A percentile compares a stretch with the other conserved stretches of the same genome.
phyloP scores from a whole-genome alignment of 2,888 invertebrate genomes.

The Dorcus parallelipipedus region DNA sequence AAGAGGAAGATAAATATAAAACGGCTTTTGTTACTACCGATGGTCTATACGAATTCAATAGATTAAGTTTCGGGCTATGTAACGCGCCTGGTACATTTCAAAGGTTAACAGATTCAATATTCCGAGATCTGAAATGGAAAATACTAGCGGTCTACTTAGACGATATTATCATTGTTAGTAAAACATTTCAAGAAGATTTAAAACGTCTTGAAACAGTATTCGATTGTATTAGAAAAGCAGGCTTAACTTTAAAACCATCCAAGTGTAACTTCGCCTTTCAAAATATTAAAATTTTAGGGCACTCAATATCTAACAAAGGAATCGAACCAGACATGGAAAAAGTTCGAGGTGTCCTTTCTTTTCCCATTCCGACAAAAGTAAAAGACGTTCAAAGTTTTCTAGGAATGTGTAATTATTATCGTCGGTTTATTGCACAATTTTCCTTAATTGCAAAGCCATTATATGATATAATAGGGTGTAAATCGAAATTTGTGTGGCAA shows the following conservation, averaged over 20 bases:
- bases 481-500: constrained; percentile 11
- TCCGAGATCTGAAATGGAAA: constrained; percentile 18
- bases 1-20: background rate
- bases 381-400: constrained; percentile 18
- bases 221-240: constrained; percentile 13
- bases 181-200: constrained; percentile 24
- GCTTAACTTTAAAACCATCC: constrained; percentile 20
- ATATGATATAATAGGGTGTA: constrained; percentile 8
- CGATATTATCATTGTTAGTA: constrained; percentile 28
- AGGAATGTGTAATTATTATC: constrained; percentile 17
- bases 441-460: constrained; percentile 15
- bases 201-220: constrained; percentile 24
- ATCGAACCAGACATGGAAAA: constrained; percentile 26
- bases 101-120: constrained; percentile 25
- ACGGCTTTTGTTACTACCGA: background rate
- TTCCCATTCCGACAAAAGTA: constrained; percentile 19
- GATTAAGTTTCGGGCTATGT: constrained; percentile 27
- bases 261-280: constrained; percentile 24
- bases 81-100: constrained; percentile 30
- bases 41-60: background rate
- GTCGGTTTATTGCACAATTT: constrained; percentile 20
- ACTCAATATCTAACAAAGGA: constrained; percentile 22
- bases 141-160: constrained; percentile 28
- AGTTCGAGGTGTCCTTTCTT: constrained; percentile 19
- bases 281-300: constrained; percentile 17